Evolutionary conservation across 2,797 vertebrate genomes (phyloP).

Genomic region (Siniperca obscura): DNA sequence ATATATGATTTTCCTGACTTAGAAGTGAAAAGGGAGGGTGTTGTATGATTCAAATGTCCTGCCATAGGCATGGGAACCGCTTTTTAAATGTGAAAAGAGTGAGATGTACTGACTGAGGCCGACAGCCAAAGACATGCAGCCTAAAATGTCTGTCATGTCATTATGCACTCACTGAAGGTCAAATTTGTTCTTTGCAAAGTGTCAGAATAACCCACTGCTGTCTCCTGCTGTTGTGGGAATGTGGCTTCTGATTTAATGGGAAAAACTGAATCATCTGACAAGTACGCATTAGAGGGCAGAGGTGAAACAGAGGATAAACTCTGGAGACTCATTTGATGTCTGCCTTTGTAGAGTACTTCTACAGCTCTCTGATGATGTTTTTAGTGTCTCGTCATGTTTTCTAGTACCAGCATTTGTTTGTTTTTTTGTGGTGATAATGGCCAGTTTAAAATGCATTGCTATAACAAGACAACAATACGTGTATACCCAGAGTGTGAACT

Average conservation of each 20-base stretch:
- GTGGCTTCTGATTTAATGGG: conserved; percentile 50
- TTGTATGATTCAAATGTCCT: conserved; percentile 18
- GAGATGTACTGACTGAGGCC: conserved; percentile 10
- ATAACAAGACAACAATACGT: neutral
- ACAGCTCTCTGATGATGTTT: conserved; percentile 8
- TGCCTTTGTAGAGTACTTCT: conserved; percentile 34
- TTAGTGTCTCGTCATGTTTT: neutral
- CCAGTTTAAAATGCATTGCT: conserved; percentile 5
- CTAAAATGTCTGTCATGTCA: conserved; percentile 38
- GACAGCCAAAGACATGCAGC: conserved; percentile 20
- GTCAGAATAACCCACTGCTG: conserved; percentile 32
- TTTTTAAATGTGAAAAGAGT: conserved; percentile 17
- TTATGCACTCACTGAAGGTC: conserved; percentile 29
- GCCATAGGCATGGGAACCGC: neutral
- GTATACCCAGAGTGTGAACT: neutral
- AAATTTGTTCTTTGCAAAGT: conserved; percentile 44
- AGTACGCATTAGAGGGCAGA: conserved; percentile 30
- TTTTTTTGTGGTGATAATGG: neutral
- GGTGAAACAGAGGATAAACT: conserved; percentile 57
- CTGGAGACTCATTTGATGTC: conserved; percentile 37
- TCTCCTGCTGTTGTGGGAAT: conserved; percentile 50
- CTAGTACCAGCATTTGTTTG: neutral
- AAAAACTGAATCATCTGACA: conserved; percentile 60
- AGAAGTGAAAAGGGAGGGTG: conserved; percentile 6
- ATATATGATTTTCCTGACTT: conserved; percentile 11